Conservation (phyloP, 2,113 vertebrate genomes). For the Passer montanus region DNA sequence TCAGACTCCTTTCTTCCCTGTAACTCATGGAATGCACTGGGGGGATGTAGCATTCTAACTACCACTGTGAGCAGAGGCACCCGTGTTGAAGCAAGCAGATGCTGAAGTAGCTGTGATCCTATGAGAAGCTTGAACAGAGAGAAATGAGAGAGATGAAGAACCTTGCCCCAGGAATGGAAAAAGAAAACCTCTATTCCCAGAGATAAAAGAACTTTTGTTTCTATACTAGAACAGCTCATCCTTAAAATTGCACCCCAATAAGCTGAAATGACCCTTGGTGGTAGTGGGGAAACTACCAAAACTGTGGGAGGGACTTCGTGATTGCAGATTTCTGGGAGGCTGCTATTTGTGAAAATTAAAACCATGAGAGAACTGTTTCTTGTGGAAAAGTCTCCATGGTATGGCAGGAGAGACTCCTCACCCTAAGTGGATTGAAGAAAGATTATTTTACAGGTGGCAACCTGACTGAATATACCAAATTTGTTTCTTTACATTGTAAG, state of each 20-base stretch:
- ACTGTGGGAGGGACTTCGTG: fast-evolving
- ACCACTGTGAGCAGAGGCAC: background rate
- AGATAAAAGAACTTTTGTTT: background rate
- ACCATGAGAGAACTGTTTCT: background rate
- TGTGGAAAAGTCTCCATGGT: background rate
- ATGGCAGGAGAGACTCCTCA: background rate
- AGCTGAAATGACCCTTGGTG: background rate
- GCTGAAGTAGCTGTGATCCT: background rate
- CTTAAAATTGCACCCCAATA: background rate
- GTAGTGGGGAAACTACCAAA: background rate
- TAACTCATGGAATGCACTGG: background rate
- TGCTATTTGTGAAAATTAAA: background rate
- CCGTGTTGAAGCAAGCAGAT: background rate
- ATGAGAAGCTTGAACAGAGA: background rate
- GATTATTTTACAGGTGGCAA: background rate
- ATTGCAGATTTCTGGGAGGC: background rate
- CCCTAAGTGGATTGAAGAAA: background rate
- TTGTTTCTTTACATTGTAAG: background rate
- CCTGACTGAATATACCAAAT: background rate
- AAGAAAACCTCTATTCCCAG: background rate
- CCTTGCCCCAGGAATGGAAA: background rate
- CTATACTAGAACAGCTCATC: background rate
- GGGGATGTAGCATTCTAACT: background rate
- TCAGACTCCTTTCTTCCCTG: background rate
- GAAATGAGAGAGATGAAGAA: background rate